Conservation (phyloP, 2,113 vertebrate species). For the Eolophus roseicapilla region DNA sequence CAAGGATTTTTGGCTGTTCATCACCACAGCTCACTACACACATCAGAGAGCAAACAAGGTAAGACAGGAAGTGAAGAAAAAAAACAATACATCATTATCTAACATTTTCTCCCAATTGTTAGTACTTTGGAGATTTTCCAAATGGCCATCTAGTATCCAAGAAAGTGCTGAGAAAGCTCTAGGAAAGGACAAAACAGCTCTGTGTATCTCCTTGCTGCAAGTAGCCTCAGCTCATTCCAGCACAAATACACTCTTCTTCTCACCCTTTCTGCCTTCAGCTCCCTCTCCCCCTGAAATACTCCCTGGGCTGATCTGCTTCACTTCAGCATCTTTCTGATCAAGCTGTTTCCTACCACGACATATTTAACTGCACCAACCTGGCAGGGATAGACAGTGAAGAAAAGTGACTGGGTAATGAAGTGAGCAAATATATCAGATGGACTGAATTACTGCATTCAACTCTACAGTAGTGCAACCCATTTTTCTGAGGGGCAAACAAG, state of each 20-base stretch:
- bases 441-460: background rate
- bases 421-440: background rate
- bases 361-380: background rate
- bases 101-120: background rate
- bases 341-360: background rate
- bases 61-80: background rate
- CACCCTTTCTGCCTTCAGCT: background rate
- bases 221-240: background rate
- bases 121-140: background rate
- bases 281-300: background rate
- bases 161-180: background rate
- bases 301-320: background rate
- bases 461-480: background rate
- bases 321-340: background rate
- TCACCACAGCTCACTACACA: background rate
- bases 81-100: background rate
- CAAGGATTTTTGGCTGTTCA: background rate
- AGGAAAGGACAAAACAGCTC: background rate
- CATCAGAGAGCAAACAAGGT: background rate
- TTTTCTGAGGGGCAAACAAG: constrained; percentile 11
- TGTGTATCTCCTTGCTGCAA: background rate
- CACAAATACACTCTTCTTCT: background rate
- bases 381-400: background rate
- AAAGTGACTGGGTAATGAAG: background rate
- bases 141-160: background rate